Conservation (phyloP, 2,797 vertebrate species). For the Halcyon chelicuti region DNA sequence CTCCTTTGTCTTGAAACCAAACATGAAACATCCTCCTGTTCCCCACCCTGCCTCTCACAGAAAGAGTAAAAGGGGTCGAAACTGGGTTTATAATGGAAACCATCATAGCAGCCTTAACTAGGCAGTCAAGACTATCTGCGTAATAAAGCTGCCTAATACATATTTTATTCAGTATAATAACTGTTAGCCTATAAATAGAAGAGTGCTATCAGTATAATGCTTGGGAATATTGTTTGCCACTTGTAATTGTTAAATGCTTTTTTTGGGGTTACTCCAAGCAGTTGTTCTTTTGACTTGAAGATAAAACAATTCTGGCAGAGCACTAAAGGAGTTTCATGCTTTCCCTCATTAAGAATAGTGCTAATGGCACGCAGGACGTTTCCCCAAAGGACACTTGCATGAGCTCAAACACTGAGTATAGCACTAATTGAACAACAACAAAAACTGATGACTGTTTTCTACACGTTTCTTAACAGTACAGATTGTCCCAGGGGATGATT, state of each 20-base stretch:
- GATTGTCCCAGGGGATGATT: slow-evolving; percentile 74
- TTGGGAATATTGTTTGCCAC: slow-evolving; percentile 76
- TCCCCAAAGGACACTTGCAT: slow-evolving; percentile 77
- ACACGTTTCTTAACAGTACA: slow-evolving; percentile 75
- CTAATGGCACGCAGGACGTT: slow-evolving; percentile 77
- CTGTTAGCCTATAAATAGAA: slow-evolving; percentile 72
- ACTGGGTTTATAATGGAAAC: slow-evolving; percentile 13
- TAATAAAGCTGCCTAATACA: slow-evolving; percentile 57
- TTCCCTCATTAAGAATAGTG: slow-evolving; percentile 80
- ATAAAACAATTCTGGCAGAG: slow-evolving; percentile 81
- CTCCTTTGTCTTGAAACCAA: slow-evolving; percentile 65
- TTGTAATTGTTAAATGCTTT: slow-evolving; percentile 76
- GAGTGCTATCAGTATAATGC: slow-evolving; percentile 51
- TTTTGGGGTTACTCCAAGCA: slow-evolving; percentile 80
- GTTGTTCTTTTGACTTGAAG: slow-evolving; percentile 81
- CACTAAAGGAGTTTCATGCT: slow-evolving; percentile 78
- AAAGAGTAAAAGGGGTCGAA: slow-evolving; percentile 17
- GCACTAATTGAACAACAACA: slow-evolving; percentile 77
- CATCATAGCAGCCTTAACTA: not conserved
- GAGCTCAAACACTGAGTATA: slow-evolving; percentile 70
- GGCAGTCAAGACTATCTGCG: not conserved
- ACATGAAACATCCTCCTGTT: slow-evolving; percentile 63
- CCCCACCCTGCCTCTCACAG: slow-evolving; percentile 28
- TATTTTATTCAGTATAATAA: slow-evolving; percentile 65
- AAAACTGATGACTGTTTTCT: slow-evolving; percentile 76